Evolutionary conservation across 2,113 vertebrate genomes (phyloP), one percentile per base, ranked within the genome.

Genomic region (Tragelaphus scriptus): DNA sequence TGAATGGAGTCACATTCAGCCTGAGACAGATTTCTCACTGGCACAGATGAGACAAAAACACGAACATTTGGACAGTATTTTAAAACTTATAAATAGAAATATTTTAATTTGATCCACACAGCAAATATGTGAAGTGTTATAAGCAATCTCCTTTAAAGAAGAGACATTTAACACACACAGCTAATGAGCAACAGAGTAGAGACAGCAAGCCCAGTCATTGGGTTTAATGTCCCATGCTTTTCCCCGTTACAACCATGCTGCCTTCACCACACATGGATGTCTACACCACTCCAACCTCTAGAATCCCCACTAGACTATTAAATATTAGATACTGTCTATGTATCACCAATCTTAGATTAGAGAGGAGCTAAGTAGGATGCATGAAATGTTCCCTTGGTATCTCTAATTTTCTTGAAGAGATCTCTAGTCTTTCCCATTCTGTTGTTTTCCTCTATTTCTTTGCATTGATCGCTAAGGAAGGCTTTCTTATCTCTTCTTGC

Each of bases 21-120:
- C 85, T 0, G 30, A 97, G 90, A 68, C 92, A 90, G 90, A 88
- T 90, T 93, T 93, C 79, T 63, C 32, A 15, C 71, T 95, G 94
- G 94, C 96, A 87, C n/a, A 79, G 68, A 71, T 56, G n/a, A 86
- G 84, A 90, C 28, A 88, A 89, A 95, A 93, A 97, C 93, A 93
- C 32, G 59, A 97, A 95, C 95, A 97, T 97, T 89, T 97, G 95
- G 84, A 56, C 85, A 65, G 61, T 92, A 87, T 97, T 97, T 97
- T 94, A 92, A 96, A 96, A 96, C 94, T 91, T 84, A 82, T 89
- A 91, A 94, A 95, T 84, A 97, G 95, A 97, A 97, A 97, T 97
- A 93, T 97, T 98, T 98, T 84, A 89, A 91, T 91, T 97, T 86
- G 79, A 89, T 91, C 80, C 25, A 94, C 90, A 93, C 53, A 91